Conservation (phyloP, 2,888 invertebrate genomes). For the Hecatera dysodea region DNA sequence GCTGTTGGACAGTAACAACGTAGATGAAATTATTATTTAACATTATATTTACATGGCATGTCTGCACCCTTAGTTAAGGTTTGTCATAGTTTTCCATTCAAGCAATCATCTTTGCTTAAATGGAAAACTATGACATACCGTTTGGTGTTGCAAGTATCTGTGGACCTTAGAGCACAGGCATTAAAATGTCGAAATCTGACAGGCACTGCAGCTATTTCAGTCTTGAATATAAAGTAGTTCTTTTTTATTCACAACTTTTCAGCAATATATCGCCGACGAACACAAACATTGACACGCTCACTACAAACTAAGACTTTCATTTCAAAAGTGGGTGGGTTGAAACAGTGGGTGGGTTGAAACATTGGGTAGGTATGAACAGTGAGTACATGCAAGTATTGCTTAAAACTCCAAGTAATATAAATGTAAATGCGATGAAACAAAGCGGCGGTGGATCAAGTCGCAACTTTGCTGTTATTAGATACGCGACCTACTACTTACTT, state of each 20-base stretch:
- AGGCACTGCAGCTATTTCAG: not conserved
- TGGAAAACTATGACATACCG: not conserved
- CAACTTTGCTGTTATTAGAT: slow-evolving; percentile 71
- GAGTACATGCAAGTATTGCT: slow-evolving; percentile 74
- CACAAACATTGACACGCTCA: slow-evolving; percentile 30
- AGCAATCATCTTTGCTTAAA: too few relatives aligned
- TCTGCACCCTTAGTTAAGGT: too few relatives aligned
- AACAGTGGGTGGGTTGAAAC: slow-evolving; percentile 28
- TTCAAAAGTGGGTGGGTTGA: slow-evolving; percentile 29
- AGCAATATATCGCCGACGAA: slow-evolving; percentile 6
- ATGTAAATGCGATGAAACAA: slow-evolving; percentile 80
- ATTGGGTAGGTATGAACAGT: too few relatives aligned
- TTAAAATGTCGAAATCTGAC: not conserved
- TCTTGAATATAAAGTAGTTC: not conserved
- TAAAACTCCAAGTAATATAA: slow-evolving; percentile 82
- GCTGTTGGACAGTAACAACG: too few relatives aligned
- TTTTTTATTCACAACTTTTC: not conserved
- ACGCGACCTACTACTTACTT: slow-evolving; percentile 33
- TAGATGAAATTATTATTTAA: too few relatives aligned
- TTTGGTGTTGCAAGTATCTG: not conserved
- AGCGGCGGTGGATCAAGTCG: slow-evolving; percentile 70
- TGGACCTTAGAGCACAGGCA: not conserved
- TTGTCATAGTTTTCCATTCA: too few relatives aligned
- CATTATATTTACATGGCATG: too few relatives aligned
- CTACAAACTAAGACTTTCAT: slow-evolving; percentile 45